phyloP scores from a whole-genome alignment of 2,797 vertebrate genomes.

The Chrysolophus pictus region DNA sequence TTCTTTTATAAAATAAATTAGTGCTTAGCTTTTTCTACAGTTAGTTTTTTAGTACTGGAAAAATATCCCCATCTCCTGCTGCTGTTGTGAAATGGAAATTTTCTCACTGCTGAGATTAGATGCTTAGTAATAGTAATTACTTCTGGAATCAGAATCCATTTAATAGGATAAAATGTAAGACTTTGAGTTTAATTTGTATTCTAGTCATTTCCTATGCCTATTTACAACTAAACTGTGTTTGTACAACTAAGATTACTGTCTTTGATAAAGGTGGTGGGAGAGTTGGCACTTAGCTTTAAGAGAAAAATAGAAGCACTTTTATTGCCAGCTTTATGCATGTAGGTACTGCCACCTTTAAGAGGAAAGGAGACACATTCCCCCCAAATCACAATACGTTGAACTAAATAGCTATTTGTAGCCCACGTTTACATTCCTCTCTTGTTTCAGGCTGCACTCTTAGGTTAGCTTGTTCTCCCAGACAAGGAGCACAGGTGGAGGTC shows the following conservation, averaged over 20 bases:
- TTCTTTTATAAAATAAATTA: constrained; percentile 16
- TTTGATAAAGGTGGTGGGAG: background rate
- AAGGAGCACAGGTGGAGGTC: background rate
- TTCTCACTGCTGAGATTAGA: background rate
- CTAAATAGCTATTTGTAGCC: background rate
- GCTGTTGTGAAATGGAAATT: constrained; percentile 41
- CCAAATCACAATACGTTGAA: too few relatives aligned
- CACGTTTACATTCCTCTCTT: background rate
- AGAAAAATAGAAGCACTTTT: background rate
- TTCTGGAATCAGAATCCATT: constrained; percentile 4
- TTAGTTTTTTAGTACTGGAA: constrained; percentile 8
- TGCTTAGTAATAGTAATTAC: constrained; percentile 25
- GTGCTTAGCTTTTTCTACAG: background rate
- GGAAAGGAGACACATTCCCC: background rate
- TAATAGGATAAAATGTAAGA: background rate
- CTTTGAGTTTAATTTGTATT: background rate
- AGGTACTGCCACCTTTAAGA: background rate
- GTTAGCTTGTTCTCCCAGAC: background rate
- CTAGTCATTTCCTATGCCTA: background rate
- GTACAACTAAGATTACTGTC: background rate
- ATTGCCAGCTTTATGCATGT: background rate
- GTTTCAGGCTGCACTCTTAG: background rate
- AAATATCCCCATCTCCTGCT: background rate
- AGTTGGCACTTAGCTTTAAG: background rate
- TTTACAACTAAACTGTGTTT: background rate